Evolutionary conservation across 2,888 invertebrate species (phyloP).

Genomic region (Phlogophora meticulosa): DNA sequence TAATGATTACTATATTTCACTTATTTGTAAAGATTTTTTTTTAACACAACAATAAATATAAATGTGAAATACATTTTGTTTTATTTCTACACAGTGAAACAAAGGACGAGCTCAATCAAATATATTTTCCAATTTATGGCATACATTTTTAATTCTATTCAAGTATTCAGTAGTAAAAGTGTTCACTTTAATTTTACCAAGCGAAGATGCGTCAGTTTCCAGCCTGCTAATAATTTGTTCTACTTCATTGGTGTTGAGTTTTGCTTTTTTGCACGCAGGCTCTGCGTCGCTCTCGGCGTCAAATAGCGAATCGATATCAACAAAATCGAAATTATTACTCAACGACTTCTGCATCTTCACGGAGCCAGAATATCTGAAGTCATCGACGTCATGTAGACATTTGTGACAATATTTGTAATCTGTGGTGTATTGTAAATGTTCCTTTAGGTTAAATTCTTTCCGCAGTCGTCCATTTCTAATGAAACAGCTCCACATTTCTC

Average conservation of each 20-base stretch:
- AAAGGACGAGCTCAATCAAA: slow-evolving; percentile 64
- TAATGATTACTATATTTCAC: slow-evolving; percentile 89
- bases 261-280: slow-evolving; percentile 80
- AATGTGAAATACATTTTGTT: slow-evolving; percentile 88
- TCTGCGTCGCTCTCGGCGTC: slow-evolving; percentile 74
- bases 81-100: slow-evolving; percentile 71
- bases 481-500: slow-evolving; percentile 67
- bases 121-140: slow-evolving; percentile 79
- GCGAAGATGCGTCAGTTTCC: slow-evolving; percentile 73
- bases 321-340: slow-evolving; percentile 80
- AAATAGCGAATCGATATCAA: slow-evolving; percentile 79
- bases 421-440: slow-evolving; percentile 57
- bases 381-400: slow-evolving; percentile 67
- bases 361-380: slow-evolving; percentile 21
- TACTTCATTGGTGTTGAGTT: slow-evolving; percentile 71
- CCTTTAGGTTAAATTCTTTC: slow-evolving; percentile 51
- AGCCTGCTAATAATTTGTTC: slow-evolving; percentile 75
- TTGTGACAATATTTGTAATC: slow-evolving; percentile 72
- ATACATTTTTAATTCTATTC: slow-evolving; percentile 74
- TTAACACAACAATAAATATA: slow-evolving; percentile 91
- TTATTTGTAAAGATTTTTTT: slow-evolving; percentile 90
- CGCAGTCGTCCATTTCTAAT: slow-evolving; percentile 45
- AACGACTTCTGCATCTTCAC: slow-evolving; percentile 53
- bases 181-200: slow-evolving; percentile 75
- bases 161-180: slow-evolving; percentile 71